Evolutionary conservation across 2,113 vertebrate species (phyloP), one percentile per base, ranked within the genome.

Genomic region (Pica pica): DNA sequence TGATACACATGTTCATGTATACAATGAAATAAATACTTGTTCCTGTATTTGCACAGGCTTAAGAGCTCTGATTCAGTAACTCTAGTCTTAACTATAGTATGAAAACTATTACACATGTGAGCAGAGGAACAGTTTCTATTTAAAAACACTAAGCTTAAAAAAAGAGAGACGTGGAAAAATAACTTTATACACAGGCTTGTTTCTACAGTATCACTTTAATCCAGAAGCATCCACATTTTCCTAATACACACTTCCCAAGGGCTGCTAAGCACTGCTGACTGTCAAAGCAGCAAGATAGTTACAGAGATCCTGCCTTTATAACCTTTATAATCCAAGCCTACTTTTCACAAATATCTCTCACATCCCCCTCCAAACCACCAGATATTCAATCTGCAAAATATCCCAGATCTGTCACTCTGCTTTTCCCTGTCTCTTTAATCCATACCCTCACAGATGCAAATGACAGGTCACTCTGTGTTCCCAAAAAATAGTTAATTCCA

Each of bases 321-420:
- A 83, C 4, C 39, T 53, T 53, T 18, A 89, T 27, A n/a, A 86
- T 59, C 46, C 33, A 35, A 83, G 26, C 6, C 42, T 67, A 5
- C 6, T 69, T 65, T 67, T 79, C 49, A 47, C 33, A 55, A 63
- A 20, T 27, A 24, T 8, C 23, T 11, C 49, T 16, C 17, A 26
- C 13, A 53, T 17, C 16, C 13, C 35, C 3, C 12, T 15, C 27
- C 4, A 33, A 77, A 41, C 4, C 22, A 64, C 14, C 35, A 73
- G 20, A 59, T 9, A 47, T 6, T 56, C 41, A 31, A 73, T 11
- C 24, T 2, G 1, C 8, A 2, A 57, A 74, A 49, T 16, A 83
- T 4, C 33, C 73, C 31, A 56, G 26, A 33, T 35, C 35, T 1
- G 11, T 18, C 2, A 3, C 8, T 6, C 28, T 4, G 4, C 24